These are phyloP conservation scores for Gasteruption jaculator DNA, from an alignment of 2,888 invertebrate species.

Conservation along the genomic window DNA sequence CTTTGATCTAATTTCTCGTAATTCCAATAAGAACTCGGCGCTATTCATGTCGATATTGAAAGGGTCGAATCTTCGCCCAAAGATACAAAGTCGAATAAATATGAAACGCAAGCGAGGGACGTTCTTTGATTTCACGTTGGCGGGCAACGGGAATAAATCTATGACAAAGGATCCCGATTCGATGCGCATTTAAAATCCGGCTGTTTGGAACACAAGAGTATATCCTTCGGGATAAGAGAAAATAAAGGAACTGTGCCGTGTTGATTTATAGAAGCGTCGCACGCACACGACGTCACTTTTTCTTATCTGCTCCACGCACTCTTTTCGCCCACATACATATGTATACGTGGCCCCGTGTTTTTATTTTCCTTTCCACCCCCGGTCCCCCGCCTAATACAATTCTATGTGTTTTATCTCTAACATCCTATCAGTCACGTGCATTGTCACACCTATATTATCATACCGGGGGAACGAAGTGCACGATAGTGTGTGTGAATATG, in stretches of 20 bases:
- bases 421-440: conserved; percentile 26
- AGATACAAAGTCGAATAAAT: too few relatives aligned
- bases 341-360: conserved; percentile 7
- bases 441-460: conserved; percentile 21
- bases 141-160: conserved; percentile 1
- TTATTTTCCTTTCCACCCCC: conserved; percentile 9
- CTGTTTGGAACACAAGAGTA: conserved; percentile 13
- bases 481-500: too few relatives aligned
- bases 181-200: conserved; percentile 24
- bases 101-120: too few relatives aligned
- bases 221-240: too few relatives aligned
- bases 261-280: conserved; percentile 23
- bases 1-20: too few relatives aligned
- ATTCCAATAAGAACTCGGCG: too few relatives aligned
- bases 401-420: conserved; percentile 20
- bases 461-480: too few relatives aligned
- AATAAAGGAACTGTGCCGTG: conserved; percentile 9
- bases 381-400: conserved; percentile 10
- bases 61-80: too few relatives aligned
- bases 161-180: conserved; percentile 16
- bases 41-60: too few relatives aligned
- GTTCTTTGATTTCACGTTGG: too few relatives aligned
- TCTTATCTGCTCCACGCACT: conserved; percentile 15
- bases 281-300: conserved; percentile 21
- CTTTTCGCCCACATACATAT: conserved; percentile 7